phyloP scores from a whole-genome alignment of 2,797 vertebrate species.

The Cyclopterus lumpus region DNA sequence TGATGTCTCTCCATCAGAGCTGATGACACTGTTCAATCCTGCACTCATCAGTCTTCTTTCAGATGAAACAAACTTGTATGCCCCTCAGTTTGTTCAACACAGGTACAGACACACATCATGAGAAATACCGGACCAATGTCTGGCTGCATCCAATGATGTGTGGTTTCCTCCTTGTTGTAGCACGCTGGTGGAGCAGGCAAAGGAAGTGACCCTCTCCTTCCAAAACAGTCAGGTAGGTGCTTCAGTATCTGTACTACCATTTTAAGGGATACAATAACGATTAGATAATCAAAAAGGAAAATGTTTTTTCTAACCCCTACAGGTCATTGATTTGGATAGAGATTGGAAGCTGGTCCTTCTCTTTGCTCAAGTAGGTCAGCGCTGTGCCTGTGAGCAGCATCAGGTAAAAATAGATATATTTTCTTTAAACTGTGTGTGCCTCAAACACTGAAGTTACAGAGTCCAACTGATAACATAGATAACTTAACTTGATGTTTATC shows the following conservation, averaged over 20 bases:
- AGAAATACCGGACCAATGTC: accelerated
- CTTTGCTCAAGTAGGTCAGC: conserved; percentile 69
- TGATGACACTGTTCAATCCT: conserved; percentile 75
- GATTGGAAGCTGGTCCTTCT: conserved; percentile 78
- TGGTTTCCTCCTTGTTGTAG: conserved; percentile 37
- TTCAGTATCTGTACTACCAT: background rate
- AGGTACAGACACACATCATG: conserved; percentile 54
- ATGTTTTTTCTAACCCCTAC: background rate
- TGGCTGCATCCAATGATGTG: background rate
- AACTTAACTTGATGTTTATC: background rate
- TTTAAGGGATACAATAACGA: background rate
- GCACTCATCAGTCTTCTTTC: conserved; percentile 46
- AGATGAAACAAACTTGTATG: conserved; percentile 32
- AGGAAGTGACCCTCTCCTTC: conserved; percentile 53
- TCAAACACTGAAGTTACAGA: background rate
- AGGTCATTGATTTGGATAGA: conserved; percentile 50
- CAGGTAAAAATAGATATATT: conserved; percentile 56
- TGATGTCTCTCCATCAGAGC: conserved; percentile 61
- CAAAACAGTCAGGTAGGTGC: conserved; percentile 63
- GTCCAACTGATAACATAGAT: background rate
- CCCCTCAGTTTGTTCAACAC: conserved; percentile 24
- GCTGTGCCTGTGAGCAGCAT: conserved; percentile 71
- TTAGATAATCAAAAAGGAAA: background rate
- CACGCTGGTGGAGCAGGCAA: conserved; percentile 66
- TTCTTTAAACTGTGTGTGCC: background rate